Conservation (phyloP, 1,140 invertebrate genomes). For the Palaemon carinicauda region DNA sequence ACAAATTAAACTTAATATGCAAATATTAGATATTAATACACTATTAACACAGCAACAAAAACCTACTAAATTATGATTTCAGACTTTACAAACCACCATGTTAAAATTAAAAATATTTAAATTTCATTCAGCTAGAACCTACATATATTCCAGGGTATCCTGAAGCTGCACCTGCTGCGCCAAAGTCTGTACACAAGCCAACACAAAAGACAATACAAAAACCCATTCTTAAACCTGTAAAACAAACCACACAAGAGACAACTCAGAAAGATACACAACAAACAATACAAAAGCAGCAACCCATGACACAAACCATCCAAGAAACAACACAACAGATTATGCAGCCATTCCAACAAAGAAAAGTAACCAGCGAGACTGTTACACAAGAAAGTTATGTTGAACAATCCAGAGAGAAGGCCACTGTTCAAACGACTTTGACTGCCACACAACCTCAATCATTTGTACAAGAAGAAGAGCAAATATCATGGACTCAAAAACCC, state of each 20-base stretch:
- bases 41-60: conserved; percentile 35
- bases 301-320: neutral
- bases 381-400: conserved; percentile 10
- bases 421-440: neutral
- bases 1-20: neutral
- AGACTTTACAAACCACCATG: neutral
- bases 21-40: neutral
- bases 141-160: conserved; percentile 19
- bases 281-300: neutral
- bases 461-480: conserved; percentile 3
- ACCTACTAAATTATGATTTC: neutral
- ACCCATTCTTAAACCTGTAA: neutral
- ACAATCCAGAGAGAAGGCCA: conserved; percentile 14
- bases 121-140: conserved; percentile 18
- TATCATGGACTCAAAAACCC: conserved; percentile 18
- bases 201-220: neutral
- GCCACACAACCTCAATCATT: neutral
- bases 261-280: conserved; percentile 7
- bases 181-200: neutral
- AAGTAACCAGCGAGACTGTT: neutral
- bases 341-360: conserved; percentile 10
- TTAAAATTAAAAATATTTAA: neutral
- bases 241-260: neutral
- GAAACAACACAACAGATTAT: neutral
- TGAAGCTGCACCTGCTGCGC: neutral